Conservation (phyloP, 2,113 vertebrate genomes). For the Pungitius pungitius region DNA sequence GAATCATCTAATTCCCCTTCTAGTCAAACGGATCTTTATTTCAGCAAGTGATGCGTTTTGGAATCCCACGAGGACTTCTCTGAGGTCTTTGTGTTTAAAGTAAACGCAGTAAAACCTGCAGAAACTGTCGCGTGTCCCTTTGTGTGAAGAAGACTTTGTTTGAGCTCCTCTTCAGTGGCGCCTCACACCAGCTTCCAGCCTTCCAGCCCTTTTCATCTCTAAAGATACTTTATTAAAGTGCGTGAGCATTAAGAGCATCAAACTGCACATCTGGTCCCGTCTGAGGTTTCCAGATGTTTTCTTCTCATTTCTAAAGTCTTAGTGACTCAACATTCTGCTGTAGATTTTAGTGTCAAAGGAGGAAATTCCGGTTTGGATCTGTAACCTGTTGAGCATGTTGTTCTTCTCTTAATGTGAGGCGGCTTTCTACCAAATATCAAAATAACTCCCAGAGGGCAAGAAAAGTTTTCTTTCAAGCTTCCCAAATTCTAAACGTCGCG, state of each 20-base stretch:
- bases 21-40: no score
- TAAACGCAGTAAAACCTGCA: neutral
- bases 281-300: neutral
- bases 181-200: neutral
- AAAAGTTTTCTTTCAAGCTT: neutral
- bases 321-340: neutral
- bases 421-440: neutral
- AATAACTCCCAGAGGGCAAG: neutral
- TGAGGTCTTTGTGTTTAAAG: neutral
- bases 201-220: neutral
- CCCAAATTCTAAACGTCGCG: neutral
- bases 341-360: neutral
- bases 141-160: neutral
- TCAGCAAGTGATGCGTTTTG: no score
- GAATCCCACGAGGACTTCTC: neutral
- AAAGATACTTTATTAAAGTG: neutral
- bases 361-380: neutral
- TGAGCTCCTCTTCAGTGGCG: no score
- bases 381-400: neutral
- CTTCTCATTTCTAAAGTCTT: neutral
- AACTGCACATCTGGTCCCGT: neutral
- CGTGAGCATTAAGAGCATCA: neutral
- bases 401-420: neutral
- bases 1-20: no score
- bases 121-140: neutral